These are phyloP conservation scores for Cyanistes caeruleus DNA, from an alignment of 2,113 vertebrate species.

Conservation along the genomic window DNA sequence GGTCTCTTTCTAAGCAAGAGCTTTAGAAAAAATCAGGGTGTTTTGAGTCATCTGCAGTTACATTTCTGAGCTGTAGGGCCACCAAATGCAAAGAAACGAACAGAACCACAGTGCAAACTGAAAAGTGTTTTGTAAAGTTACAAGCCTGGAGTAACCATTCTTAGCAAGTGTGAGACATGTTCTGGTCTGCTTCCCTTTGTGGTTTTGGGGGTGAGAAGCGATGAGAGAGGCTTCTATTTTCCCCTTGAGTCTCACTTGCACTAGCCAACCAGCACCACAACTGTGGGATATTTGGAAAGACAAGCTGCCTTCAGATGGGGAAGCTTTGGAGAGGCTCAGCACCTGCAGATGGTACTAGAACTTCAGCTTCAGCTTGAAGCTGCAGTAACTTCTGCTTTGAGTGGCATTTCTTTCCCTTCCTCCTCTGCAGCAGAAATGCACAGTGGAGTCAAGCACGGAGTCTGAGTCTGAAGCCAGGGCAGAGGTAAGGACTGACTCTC, in stretches of 20 bases:
- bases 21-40: neutral
- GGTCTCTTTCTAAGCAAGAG: neutral
- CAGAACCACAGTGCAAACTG: neutral
- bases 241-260: neutral
- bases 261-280: neutral
- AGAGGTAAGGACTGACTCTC: conserved; percentile 65
- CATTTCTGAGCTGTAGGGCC: neutral
- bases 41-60: neutral
- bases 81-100: neutral
- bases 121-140: neutral
- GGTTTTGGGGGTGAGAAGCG: neutral
- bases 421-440: conserved; percentile 72
- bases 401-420: neutral
- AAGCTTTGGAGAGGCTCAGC: neutral
- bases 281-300: neutral
- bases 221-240: neutral
- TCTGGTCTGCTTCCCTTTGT: neutral
- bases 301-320: neutral
- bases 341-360: neutral
- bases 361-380: neutral
- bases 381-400: neutral
- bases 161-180: neutral
- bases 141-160: neutral
- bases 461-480: conserved; percentile 78
- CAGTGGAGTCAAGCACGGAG: conserved; percentile 82